A percentile compares a stretch with the other conserved stretches of the same genome.
Conservation (phyloP, 92 coral and sea anemone genomes). For the Plumapathes pennacea region DNA sequence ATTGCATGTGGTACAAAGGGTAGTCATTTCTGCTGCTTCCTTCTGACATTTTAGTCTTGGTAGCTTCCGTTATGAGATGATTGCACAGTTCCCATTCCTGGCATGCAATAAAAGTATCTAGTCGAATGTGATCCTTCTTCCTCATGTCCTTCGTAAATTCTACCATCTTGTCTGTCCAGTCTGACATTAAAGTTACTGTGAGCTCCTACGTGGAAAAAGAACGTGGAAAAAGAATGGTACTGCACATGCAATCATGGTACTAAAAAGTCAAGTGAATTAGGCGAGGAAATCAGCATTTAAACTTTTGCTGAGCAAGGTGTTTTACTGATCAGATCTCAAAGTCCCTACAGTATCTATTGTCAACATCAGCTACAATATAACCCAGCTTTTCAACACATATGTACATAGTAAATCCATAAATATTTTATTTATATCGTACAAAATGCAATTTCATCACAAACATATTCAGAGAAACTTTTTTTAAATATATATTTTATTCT, state of each 20-base stretch:
- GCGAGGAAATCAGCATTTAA: no score
- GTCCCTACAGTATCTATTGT: no score
- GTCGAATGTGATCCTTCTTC: slow-evolving; percentile 48
- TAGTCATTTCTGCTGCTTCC: slow-evolving; percentile 69
- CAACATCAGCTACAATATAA: no score
- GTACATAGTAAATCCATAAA: background rate
- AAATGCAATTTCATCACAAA: no score
- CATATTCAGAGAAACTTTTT: no score
- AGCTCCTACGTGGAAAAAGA: slow-evolving; percentile 35
- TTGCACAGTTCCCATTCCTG: slow-evolving; percentile 68
- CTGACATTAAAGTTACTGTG: slow-evolving; percentile 70
- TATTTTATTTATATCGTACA: background rate
- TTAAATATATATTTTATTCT: no score
- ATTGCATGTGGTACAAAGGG: slow-evolving; percentile 62
- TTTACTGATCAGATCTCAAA: no score
- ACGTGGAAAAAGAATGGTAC: background rate
- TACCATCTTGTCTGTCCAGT: slow-evolving; percentile 67
- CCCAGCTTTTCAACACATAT: no score
- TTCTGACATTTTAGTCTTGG: slow-evolving; percentile 38
- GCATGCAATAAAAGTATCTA: slow-evolving; percentile 62
- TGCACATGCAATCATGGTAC: no score
- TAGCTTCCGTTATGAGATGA: slow-evolving; percentile 56
- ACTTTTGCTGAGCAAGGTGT: no score
- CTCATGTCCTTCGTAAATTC: slow-evolving; percentile 56
- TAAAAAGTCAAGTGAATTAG: no score